A percentile compares a stretch with the other conserved stretches of the same genome.
phyloP scores from a whole-genome alignment of 64 coral and sea anemone genomes.

The Pocillopora verrucosa region DNA sequence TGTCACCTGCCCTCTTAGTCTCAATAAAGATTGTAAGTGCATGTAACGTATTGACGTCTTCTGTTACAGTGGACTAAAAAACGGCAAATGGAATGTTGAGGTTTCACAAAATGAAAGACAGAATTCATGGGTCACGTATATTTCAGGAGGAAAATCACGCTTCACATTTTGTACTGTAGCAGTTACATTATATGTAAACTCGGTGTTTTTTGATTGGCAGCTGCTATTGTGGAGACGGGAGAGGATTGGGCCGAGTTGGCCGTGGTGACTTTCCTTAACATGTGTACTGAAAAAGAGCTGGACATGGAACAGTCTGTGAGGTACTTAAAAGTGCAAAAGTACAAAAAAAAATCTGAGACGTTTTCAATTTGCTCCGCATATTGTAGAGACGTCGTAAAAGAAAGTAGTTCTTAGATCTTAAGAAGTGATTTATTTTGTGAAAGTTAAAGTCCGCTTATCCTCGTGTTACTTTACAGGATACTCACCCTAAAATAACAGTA shows the following conservation, averaged over 20 bases:
- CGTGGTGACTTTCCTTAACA: slow-evolving; percentile 56
- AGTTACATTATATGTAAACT: background rate
- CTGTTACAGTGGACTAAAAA: too few relatives aligned
- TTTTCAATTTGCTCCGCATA: background rate
- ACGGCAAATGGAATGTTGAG: too few relatives aligned
- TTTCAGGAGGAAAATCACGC: too few relatives aligned
- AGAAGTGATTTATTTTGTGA: too few relatives aligned
- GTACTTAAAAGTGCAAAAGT: slow-evolving; percentile 1
- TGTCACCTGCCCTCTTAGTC: slow-evolving; percentile 49
- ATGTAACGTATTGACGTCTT: too few relatives aligned
- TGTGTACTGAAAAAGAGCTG: slow-evolving; percentile 48
- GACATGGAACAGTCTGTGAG: slow-evolving; percentile 15
- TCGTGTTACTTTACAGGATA: too few relatives aligned
- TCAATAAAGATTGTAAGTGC: slow-evolving; percentile 31
- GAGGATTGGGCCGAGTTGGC: slow-evolving; percentile 38
- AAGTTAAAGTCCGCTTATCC: too few relatives aligned
- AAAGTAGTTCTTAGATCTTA: background rate
- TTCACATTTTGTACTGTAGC: too few relatives aligned
- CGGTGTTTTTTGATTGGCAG: slow-evolving; percentile 13
- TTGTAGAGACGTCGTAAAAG: background rate
- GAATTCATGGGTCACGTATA: too few relatives aligned
- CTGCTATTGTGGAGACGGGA: slow-evolving; percentile 32
- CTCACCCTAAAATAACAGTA: too few relatives aligned
- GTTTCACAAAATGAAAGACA: too few relatives aligned
- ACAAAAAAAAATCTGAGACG: too few relatives aligned